phyloP scores from a whole-genome alignment of 2,113 vertebrate species.

The Morone chrysops region DNA sequence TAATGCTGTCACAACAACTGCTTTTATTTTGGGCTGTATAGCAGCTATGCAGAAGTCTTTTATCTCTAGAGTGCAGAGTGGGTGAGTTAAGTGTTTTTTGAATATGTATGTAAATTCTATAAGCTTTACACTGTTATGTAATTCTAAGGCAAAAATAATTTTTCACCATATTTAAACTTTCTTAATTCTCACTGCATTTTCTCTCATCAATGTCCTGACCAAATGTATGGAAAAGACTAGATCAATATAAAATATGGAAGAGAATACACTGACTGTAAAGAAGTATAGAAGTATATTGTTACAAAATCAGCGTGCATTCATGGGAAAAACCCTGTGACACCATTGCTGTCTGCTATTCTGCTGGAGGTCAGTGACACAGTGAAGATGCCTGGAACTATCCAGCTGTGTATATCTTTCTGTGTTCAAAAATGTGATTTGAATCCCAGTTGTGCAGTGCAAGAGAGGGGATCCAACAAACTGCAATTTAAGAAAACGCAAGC shows the following conservation, averaged over 20 bases:
- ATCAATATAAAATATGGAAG: neutral
- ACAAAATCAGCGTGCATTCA: neutral
- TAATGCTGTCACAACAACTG: neutral
- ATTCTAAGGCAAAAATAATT: neutral
- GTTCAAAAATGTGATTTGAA: neutral
- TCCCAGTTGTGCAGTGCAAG: neutral
- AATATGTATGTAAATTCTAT: neutral
- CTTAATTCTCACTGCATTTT: neutral
- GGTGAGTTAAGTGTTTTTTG: constrained; percentile 1
- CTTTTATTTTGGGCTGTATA: constrained; percentile 22
- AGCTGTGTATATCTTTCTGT: neutral
- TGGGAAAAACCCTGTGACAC: neutral
- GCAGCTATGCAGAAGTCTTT: constrained; percentile 10
- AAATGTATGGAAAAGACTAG: neutral
- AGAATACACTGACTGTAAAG: neutral
- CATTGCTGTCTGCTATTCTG: too few species aligned
- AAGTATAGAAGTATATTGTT: neutral
- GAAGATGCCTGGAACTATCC: neutral
- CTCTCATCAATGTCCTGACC: neutral
- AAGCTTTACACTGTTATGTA: neutral
- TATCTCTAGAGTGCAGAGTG: neutral
- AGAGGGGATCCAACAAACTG: neutral
- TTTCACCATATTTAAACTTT: neutral
- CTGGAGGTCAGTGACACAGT: too few species aligned
- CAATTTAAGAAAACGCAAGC: neutral